phyloP scores from a whole-genome alignment of 2,797 vertebrate species.

The Anguilla pacifica region DNA sequence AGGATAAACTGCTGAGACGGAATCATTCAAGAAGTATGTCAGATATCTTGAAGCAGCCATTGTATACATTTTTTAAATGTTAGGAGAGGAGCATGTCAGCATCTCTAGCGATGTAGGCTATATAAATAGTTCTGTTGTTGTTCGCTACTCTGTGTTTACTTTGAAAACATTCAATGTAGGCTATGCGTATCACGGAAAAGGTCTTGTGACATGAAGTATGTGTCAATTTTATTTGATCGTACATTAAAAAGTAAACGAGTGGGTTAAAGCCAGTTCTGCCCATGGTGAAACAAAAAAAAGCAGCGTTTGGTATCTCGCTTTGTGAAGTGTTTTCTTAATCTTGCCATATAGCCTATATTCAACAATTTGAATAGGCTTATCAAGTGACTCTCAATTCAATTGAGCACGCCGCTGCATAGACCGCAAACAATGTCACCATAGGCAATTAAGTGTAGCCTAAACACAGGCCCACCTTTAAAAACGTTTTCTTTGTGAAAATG shows the following conservation, averaged over 20 bases:
- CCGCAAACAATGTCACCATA: too few relatives aligned
- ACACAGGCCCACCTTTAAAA: background rate
- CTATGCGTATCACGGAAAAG: background rate
- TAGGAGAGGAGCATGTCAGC: background rate
- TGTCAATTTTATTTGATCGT: background rate
- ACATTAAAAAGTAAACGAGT: background rate
- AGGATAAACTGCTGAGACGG: background rate
- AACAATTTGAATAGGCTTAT: background rate
- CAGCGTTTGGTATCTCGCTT: background rate
- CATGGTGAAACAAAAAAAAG: background rate
- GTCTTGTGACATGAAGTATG: background rate
- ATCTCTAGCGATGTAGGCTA: background rate
- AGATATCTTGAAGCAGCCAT: constrained; percentile 1
- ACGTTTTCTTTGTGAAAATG: background rate
- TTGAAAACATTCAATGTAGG: background rate
- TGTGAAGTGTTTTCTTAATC: background rate
- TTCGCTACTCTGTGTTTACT: background rate
- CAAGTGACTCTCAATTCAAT: background rate
- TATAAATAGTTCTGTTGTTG: background rate
- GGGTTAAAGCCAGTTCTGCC: background rate
- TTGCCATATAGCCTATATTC: background rate
- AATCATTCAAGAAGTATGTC: constrained; percentile 11
- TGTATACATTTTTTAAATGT: background rate
- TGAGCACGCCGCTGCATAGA: background rate
- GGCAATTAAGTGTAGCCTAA: too few relatives aligned